A percentile compares a stretch with the other conserved stretches of the same genome.
Conservation (phyloP, 92 coral and sea anemone species). For the Epizoanthus ramosus region DNA sequence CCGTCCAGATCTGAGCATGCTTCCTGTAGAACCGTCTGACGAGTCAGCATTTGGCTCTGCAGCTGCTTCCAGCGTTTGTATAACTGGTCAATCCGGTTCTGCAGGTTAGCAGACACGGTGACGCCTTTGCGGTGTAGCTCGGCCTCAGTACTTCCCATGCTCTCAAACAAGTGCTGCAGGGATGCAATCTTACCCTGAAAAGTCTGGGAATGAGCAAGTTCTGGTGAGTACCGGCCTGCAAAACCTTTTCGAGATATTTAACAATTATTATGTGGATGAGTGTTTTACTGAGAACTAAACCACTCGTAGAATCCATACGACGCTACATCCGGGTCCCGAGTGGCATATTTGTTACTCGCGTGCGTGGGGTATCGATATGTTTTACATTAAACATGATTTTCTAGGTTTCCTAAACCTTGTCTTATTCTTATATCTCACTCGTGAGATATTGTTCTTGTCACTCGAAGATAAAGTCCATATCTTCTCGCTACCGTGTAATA, state of each 20-base stretch:
- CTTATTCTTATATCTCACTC: no score
- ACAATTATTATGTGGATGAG: no score
- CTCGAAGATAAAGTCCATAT: no score
- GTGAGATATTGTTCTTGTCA: no score
- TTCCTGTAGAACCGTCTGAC: constrained; percentile 93
- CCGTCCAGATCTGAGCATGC: constrained; percentile 85
- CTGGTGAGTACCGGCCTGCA: not conserved
- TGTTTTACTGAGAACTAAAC: no score
- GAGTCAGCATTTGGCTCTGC: constrained; percentile 89
- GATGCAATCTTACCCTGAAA: constrained; percentile 83
- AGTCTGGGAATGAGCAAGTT: constrained; percentile 49
- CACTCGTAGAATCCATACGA: no score
- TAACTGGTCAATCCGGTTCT: constrained; percentile 96
- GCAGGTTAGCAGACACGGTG: constrained; percentile 79
- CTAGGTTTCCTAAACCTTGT: no score
- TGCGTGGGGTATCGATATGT: no score
- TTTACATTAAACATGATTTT: no score
- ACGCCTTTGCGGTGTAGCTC: constrained; percentile 85
- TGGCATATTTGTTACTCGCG: no score
- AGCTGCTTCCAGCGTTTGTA: constrained; percentile 97
- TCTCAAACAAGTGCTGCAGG: constrained; percentile 95
- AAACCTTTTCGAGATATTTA: not conserved
- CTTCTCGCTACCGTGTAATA: no score
- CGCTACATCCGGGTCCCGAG: no score
- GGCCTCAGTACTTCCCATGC: constrained; percentile 86